A percentile compares a stretch with the other conserved stretches of the same genome.
Conservation (phyloP, 2,113 vertebrate species). For the Mobula birostris region DNA sequence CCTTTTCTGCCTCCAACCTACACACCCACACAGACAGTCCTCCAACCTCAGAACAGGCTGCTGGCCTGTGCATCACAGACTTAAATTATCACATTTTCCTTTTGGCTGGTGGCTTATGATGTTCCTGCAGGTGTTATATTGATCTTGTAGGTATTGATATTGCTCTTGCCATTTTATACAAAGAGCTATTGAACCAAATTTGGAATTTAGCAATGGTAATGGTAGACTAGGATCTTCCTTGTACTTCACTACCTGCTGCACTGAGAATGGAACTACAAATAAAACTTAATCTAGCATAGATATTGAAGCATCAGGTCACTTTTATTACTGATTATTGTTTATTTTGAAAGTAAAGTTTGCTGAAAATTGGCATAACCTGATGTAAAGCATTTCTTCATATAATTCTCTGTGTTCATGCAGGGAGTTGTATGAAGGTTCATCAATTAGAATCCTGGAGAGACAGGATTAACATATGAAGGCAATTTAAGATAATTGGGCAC, state of each 20-base stretch:
- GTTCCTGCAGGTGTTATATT: background rate
- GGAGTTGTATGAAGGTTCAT: too few relatives aligned
- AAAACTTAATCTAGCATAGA: background rate
- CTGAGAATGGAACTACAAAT: background rate
- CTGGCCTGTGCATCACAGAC: background rate
- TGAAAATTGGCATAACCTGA: too few relatives aligned
- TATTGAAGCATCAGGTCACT: background rate
- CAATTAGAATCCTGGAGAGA: background rate
- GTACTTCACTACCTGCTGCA: background rate
- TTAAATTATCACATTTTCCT: background rate
- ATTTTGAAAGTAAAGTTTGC: background rate
- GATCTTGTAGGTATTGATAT: background rate
- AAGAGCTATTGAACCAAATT: background rate
- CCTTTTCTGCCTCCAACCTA: too few relatives aligned
- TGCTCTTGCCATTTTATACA: background rate
- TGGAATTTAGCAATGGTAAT: background rate
- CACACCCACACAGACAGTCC: too few relatives aligned
- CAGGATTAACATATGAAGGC: background rate
- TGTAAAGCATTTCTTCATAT: too few relatives aligned
- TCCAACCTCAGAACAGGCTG: too few relatives aligned
- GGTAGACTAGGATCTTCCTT: background rate
- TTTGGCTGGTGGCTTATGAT: background rate
- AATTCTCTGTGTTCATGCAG: too few relatives aligned
- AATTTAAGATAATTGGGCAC: background rate
- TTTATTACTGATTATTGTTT: background rate